Evolutionary conservation across 2,888 invertebrate species (phyloP), one percentile per base, ranked within the genome.

Genomic region (Tenthredo notha): DNA sequence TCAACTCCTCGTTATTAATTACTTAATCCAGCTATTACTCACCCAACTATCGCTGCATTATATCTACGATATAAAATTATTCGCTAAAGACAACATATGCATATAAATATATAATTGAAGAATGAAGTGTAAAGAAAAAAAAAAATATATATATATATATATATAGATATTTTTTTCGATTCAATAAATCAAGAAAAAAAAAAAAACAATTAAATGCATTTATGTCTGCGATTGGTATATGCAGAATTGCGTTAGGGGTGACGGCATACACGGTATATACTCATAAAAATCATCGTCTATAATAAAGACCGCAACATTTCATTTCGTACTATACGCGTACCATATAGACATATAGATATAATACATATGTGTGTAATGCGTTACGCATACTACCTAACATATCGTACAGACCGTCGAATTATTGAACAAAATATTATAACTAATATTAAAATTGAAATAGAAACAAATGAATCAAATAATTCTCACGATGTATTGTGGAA

Each of bases 1-100:
- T 70, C 18, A 70, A 70, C 70, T 70, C 33, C 37, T 70, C 33
- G 70, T 70, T 70, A 70, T 70, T 70, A 70, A 70, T 70, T 70
- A 70, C 70, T 70, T 70, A 70, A 70, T 70, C 70, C 37, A 67
- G 54, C 54, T 61, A 70, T 70, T 70, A 70, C 70, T 70, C 70
- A 70, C 33, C 70, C 37, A 70, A 70, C 70, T 70, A 67, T 67
- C n/a, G 33, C 12, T 70, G 33, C 37, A 33, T 15, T n/a, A 37
- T 70, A 29, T 33, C 33, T 70, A 37, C 18, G 70, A 70, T 70
- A 37, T 33, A 12, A 37, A 7, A 70, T 70, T 37, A 70, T 70
- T 21, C 67, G 33, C 33, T 2, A 70, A 33, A 12, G n/a, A 37
- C 37, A 1, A 33, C 9, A 12, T 61, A 25, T 25, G 25, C 21